Conservation (phyloP, 2,888 invertebrate genomes). For the Clanis bilineata region DNA sequence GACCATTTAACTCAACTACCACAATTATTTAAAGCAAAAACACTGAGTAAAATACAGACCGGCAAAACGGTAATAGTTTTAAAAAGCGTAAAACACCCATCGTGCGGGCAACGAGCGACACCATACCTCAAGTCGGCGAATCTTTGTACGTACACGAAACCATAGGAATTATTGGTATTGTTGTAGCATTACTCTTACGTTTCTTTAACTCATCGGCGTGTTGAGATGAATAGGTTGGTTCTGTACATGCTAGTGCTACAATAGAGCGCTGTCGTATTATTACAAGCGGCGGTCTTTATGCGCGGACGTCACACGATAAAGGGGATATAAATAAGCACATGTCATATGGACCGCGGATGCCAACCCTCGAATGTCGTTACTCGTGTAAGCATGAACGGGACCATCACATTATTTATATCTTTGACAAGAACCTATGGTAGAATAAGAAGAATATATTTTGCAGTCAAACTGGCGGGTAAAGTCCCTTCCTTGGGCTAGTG, state of each 20-base stretch:
- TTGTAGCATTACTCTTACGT: slow-evolving; percentile 53
- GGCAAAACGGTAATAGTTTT: slow-evolving; percentile 11
- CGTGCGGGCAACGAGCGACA: background rate
- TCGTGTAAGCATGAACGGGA: background rate
- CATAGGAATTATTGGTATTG: slow-evolving; percentile 56
- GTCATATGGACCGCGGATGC: slow-evolving; percentile 47
- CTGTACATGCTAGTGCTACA: slow-evolving; percentile 54
- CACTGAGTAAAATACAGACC: background rate
- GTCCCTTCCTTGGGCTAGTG: no score
- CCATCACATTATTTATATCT: background rate
- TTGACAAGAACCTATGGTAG: background rate
- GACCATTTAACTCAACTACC: background rate
- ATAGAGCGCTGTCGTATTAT: slow-evolving; percentile 64
- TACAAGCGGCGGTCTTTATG: slow-evolving; percentile 62
- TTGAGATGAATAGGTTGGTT: slow-evolving; percentile 58
- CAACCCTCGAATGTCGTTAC: slow-evolving; percentile 7
- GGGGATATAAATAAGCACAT: slow-evolving; percentile 62
- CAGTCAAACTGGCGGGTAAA: no score
- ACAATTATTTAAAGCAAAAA: background rate
- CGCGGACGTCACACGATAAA: slow-evolving; percentile 58
- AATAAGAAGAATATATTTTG: background rate
- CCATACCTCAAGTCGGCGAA: slow-evolving; percentile 28
- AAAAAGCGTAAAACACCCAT: slow-evolving; percentile 16
- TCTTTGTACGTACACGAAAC: slow-evolving; percentile 31
- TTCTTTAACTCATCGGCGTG: slow-evolving; percentile 54